Evolutionary conservation across 2,888 invertebrate species (phyloP), one percentile per base, ranked within the genome.

Genomic region (Heliconius charithonia): DNA sequence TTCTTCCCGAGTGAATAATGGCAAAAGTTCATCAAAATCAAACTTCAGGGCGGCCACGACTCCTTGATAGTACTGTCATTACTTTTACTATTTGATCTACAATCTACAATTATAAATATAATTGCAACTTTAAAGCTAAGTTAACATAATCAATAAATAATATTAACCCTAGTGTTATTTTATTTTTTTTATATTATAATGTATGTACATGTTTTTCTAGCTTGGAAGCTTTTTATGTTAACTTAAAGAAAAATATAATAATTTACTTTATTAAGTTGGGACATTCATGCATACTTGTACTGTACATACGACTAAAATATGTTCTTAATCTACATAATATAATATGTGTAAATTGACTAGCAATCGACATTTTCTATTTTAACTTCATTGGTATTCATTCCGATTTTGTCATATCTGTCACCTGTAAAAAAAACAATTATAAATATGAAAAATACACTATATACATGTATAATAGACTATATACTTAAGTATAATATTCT

Each of bases 301-400:
- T n/a, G 12, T n/a, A 32, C 41, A 19, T 41, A 67, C n/a, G 6
- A 67, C 41, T 67, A 41, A 67, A 51, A 51, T 51, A n/a, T 41
- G 6, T 37, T 67, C 37, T 67, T 67, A 67, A 37, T 37, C 37
- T 67, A 67, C 4, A n/a, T 37, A 51, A 51, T 51, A 22, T 19
- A 51, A 22, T 41, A 13, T 67, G 32, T 37, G n/a, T 41, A 37
- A 67, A 25, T 41, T 67, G 67, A 67, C 67, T 67, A 67, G 67
- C 41, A 41, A 67, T 67, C 25, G 37, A 67, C 13, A 25, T 41
- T 67, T 41, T 25, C 37, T 41, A 67, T 67, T 67, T 25, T 37
- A n/a, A n/a, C 19, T 37, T 67, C 67, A 67, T n/a, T 67, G 67
- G 67, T 37, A 37, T 67, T 37, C 32, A 29, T 37, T 27, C 32